Evolutionary conservation across 2,113 vertebrate genomes (phyloP).

Genomic region (Spilogale gracilis): DNA sequence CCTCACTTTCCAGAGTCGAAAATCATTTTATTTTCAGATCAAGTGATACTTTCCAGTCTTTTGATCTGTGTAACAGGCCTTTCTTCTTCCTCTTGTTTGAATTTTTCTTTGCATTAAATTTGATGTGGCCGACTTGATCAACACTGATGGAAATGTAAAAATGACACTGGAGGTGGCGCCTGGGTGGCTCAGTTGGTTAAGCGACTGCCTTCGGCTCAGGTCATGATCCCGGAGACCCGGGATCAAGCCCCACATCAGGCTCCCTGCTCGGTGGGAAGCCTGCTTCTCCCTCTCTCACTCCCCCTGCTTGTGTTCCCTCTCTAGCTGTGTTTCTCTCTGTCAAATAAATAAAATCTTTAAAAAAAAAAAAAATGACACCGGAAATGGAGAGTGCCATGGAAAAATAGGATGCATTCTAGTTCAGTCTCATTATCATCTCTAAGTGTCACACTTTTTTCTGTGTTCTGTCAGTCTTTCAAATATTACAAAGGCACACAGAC

Average conservation of each 20-base stretch:
- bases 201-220: too few species aligned
- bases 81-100: neutral
- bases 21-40: constrained; percentile 10
- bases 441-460: neutral
- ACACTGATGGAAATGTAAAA: neutral
- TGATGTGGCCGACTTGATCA: neutral
- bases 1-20: neutral
- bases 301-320: too few species aligned
- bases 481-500: neutral
- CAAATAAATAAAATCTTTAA: too few species aligned
- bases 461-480: neutral
- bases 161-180: neutral
- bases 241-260: too few species aligned
- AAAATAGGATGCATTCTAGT: neutral
- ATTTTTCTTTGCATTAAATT: neutral
- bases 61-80: neutral
- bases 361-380: neutral
- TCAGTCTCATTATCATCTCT: neutral
- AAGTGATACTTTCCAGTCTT: constrained; percentile 35
- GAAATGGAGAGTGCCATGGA: neutral
- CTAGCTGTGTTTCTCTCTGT: too few species aligned
- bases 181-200: too few species aligned
- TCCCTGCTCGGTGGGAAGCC: too few species aligned
- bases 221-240: too few species aligned
- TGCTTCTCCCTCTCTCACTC: too few species aligned